Percentiles rank a stretch among this genome's conserved stretches.
These are phyloP conservation scores for Aegotheles bennettii DNA, from an alignment of 2,113 vertebrate species.

Conservation along the genomic window DNA sequence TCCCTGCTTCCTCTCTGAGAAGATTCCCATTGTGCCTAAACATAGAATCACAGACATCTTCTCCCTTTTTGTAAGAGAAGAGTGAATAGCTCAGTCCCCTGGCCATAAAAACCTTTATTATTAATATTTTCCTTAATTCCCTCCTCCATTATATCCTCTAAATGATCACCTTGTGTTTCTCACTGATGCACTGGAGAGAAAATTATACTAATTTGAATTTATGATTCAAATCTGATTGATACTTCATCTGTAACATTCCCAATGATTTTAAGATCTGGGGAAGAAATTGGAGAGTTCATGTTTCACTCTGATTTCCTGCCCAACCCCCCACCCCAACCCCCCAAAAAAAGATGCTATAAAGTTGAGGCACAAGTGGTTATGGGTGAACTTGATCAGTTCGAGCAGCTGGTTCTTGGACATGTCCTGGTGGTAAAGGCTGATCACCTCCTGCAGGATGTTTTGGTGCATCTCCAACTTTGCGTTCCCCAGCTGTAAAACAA, in stretches of 20 bases:
- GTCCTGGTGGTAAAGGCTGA: slow-evolving; percentile 61
- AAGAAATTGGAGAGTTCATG: background rate
- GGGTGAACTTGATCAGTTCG: slow-evolving; percentile 47
- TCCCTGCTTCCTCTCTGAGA: slow-evolving; percentile 20
- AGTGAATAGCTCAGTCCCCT: background rate
- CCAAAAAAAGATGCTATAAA: slow-evolving; percentile 46
- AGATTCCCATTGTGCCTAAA: background rate
- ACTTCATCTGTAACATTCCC: background rate
- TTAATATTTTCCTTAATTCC: background rate
- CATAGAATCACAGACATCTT: background rate
- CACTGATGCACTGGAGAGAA: background rate
- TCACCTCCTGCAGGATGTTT: slow-evolving; percentile 36
- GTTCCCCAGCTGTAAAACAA: slow-evolving; percentile 55
- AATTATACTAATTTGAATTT: too few species aligned
- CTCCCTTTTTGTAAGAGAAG: background rate
- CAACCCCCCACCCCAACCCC: background rate
- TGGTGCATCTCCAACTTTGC: slow-evolving; percentile 36
- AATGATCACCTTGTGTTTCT: background rate
- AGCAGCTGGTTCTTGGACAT: slow-evolving; percentile 46
- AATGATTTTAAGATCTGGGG: background rate
- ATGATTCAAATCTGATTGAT: background rate
- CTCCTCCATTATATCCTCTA: background rate
- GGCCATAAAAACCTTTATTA: background rate
- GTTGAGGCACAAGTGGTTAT: slow-evolving; percentile 65
- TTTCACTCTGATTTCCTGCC: slow-evolving; percentile 3